Percentiles rank a stretch among this genome's conserved stretches.
Conservation (phyloP, 2,888 invertebrate genomes). For the Aspidiotus rigidus region DNA sequence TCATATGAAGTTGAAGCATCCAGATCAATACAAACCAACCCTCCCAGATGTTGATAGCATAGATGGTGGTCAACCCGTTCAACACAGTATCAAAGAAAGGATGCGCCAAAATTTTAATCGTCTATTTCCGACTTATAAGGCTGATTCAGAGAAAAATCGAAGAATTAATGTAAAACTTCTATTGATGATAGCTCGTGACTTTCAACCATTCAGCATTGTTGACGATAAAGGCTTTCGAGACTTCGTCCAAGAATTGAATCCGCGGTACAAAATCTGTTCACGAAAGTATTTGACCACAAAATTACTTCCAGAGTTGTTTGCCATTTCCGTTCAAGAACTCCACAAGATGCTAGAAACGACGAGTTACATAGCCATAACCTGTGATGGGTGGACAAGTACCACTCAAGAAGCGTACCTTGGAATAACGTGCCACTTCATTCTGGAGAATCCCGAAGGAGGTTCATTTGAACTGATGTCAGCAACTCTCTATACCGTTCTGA, state of each 20-base stretch:
- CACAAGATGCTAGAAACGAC: not conserved
- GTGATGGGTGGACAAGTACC: slow-evolving; percentile 15
- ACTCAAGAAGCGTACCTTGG: slow-evolving; percentile 9
- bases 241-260: slow-evolving; percentile 39
- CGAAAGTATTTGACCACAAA: slow-evolving; percentile 37
- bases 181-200: slow-evolving; percentile 35
- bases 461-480: not conserved
- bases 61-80: not conserved
- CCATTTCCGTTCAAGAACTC: not conserved
- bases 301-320: not conserved
- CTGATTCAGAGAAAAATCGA: not conserved
- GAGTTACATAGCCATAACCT: not conserved
- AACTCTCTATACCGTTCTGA: slow-evolving; percentile 8
- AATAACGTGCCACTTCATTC: slow-evolving; percentile 25
- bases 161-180: not conserved
- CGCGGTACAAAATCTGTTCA: slow-evolving; percentile 39
- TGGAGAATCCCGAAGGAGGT: not conserved
- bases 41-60: not conserved
- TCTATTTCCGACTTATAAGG: not conserved
- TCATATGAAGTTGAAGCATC: not conserved
- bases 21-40: not conserved
- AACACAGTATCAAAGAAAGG: not conserved
- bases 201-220: slow-evolving; percentile 41
- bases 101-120: not conserved
- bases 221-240: slow-evolving; percentile 40